Conservation (phyloP, 2,888 invertebrate genomes). For the Lathronympha strigana region DNA sequence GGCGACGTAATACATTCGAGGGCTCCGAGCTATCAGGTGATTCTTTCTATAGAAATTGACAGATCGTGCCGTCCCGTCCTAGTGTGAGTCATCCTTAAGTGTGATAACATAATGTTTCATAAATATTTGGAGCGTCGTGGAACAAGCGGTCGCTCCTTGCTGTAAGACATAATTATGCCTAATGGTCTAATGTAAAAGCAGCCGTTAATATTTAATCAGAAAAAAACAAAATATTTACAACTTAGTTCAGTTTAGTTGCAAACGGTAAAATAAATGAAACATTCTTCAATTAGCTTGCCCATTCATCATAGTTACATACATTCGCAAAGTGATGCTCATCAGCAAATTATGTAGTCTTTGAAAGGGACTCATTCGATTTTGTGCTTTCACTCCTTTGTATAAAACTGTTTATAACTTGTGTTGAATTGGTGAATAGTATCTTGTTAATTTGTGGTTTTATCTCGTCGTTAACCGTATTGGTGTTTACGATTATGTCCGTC, state of each 20-base stretch:
- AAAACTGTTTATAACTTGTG: neutral
- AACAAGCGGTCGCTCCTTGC: too few relatives aligned
- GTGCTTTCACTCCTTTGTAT: neutral
- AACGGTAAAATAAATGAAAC: constrained; percentile 8
- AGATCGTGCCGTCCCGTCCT: too few relatives aligned
- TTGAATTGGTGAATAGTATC: neutral
- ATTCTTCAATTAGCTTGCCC: constrained; percentile 10
- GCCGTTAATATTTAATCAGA: neutral
- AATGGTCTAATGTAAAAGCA: neutral
- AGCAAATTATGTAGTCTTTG: neutral
- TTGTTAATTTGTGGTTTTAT: neutral
- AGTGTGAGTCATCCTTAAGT: too few relatives aligned
- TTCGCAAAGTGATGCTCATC: neutral
- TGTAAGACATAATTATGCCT: too few relatives aligned
- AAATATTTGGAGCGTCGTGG: too few relatives aligned
- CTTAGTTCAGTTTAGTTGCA: neutral
- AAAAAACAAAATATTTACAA: neutral
- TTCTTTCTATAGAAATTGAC: too few relatives aligned
- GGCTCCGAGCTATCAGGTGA: too few relatives aligned
- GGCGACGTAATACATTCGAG: too few relatives aligned
- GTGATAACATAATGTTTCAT: too few relatives aligned
- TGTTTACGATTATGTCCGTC: too few relatives aligned
- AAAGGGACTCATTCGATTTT: neutral
- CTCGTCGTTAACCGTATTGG: neutral
- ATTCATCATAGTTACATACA: constrained; percentile 7